Conservation (phyloP, 2,113 vertebrate genomes). For the Lutjanus erythropterus region DNA sequence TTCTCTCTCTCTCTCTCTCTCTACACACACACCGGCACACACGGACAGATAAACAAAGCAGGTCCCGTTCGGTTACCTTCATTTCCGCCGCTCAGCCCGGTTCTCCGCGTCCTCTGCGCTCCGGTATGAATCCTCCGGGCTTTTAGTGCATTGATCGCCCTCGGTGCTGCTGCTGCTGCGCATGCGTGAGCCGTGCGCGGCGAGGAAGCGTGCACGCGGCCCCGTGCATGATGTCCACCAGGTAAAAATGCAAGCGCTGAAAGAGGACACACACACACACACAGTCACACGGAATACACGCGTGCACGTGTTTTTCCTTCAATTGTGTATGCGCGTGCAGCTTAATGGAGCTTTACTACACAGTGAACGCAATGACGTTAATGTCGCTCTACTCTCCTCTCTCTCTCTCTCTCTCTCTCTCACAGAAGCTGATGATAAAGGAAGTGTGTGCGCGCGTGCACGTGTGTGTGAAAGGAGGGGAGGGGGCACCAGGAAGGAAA, state of each 20-base stretch:
- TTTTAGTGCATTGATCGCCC: constrained; percentile 53
- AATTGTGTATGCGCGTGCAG: constrained; percentile 12
- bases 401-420: constrained; percentile 45
- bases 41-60: not conserved
- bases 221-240: constrained; percentile 64
- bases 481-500: constrained; percentile 24
- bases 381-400: constrained; percentile 41
- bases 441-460: constrained; percentile 4
- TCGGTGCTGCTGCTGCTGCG: constrained; percentile 48
- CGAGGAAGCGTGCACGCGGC: not conserved
- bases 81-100: constrained; percentile 63
- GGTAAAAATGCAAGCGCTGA: constrained; percentile 65
- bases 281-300: too few relatives aligned
- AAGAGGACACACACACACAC: constrained; percentile 40
- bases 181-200: constrained; percentile 30
- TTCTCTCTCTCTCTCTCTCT: too few relatives aligned
- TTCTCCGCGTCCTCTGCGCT: constrained; percentile 24
- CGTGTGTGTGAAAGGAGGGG: constrained; percentile 20
- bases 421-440: constrained; percentile 25
- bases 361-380: constrained; percentile 1
- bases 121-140: constrained; percentile 50
- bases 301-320: too few relatives aligned
- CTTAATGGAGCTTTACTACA: constrained; percentile 67
- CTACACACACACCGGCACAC: constrained; percentile 11
- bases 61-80: constrained; percentile 62